A percentile compares a stretch with the other conserved stretches of the same genome.
Conservation (phyloP, 2,797 vertebrate species). For the Holocentrus rufus region DNA sequence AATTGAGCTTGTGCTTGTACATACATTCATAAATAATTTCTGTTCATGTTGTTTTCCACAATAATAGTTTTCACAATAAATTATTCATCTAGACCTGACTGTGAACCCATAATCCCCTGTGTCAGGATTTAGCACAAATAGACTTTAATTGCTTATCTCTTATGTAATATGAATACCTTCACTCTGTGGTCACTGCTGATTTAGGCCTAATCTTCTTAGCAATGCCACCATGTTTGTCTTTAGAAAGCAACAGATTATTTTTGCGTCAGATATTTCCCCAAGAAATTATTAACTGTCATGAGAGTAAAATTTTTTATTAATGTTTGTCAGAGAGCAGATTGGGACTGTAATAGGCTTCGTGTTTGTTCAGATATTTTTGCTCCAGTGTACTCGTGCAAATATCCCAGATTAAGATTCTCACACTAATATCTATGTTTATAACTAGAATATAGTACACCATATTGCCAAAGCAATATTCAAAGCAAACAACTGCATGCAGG, state of each 20-base stretch:
- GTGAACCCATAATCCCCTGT: conserved; percentile 52
- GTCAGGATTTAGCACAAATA: conserved; percentile 40
- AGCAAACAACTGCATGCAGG: conserved; percentile 26
- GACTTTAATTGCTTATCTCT: conserved; percentile 49
- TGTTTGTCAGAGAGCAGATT: conserved; percentile 23
- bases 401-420: conserved; percentile 28
- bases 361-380: conserved; percentile 5
- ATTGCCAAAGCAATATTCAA: conserved; percentile 40
- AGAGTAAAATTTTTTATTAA: conserved; percentile 23
- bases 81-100: conserved; percentile 60
- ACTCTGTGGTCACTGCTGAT: conserved; percentile 30
- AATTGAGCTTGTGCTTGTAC: conserved; percentile 27
- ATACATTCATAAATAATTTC: conserved; percentile 69
- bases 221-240: conserved; percentile 33
- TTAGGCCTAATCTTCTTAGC: conserved; percentile 57
- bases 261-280: conserved; percentile 35
- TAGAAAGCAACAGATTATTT: conserved; percentile 43
- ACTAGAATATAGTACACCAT: background rate
- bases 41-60: conserved; percentile 16
- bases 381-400: conserved; percentile 17
- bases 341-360: conserved; percentile 6
- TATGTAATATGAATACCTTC: conserved; percentile 23
- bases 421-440: conserved; percentile 17
- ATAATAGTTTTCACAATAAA: conserved; percentile 57
- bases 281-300: conserved; percentile 31